Conservation (phyloP, 2,113 vertebrate species). For the Pleuronectes platessa region DNA sequence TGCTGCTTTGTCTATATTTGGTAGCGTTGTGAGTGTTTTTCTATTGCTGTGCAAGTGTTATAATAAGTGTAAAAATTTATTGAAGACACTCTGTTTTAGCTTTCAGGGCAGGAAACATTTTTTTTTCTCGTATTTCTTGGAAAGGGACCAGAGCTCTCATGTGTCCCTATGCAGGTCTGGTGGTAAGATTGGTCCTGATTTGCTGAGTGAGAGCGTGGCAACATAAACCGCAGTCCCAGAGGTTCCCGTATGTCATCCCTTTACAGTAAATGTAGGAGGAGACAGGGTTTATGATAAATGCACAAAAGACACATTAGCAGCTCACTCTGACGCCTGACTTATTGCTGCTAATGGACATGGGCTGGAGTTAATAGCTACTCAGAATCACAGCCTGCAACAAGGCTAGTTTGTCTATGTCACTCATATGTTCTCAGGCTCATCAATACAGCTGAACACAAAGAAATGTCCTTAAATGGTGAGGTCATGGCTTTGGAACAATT, state of each 20-base stretch:
- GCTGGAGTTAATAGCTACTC: constrained; percentile 69
- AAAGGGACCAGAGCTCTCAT: constrained; percentile 20
- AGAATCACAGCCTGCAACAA: constrained; percentile 51
- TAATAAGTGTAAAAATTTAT: too few species aligned
- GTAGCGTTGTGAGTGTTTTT: too few species aligned
- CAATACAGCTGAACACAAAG: constrained; percentile 36
- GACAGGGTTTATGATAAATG: constrained; percentile 72
- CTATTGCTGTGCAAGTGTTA: too few species aligned
- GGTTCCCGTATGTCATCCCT: constrained; percentile 58
- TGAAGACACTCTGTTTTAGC: too few species aligned
- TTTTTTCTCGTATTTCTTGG: not conserved
- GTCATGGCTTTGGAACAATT: not conserved
- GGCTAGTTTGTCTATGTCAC: constrained; percentile 51
- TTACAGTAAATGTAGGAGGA: constrained; percentile 76
- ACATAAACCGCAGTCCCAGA: constrained; percentile 54
- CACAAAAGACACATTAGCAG: constrained; percentile 71
- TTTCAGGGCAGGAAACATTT: not conserved
- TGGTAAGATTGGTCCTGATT: constrained; percentile 5
- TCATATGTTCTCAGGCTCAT: constrained; percentile 37
- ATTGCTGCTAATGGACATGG: constrained; percentile 75
- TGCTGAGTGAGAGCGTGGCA: constrained; percentile 41
- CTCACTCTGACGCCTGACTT: constrained; percentile 72
- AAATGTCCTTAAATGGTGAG: constrained; percentile 18
- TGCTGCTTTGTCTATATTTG: too few species aligned
- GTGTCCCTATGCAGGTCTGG: not conserved